Conservation (phyloP, 1,140 invertebrate species). For the Caenorhabditis latens region DNA sequence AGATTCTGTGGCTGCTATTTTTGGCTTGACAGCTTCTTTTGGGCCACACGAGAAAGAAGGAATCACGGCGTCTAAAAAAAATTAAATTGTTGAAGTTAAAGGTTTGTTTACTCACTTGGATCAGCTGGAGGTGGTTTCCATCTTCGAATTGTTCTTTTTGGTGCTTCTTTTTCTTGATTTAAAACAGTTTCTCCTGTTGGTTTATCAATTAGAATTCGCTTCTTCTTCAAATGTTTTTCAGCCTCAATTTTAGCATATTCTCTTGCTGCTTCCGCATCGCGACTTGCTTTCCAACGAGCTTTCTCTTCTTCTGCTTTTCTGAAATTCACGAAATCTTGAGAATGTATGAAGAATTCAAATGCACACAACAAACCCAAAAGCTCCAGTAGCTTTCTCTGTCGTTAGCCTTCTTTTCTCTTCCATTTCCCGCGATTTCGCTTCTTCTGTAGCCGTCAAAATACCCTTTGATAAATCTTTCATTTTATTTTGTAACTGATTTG, state of each 20-base stretch:
- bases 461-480: constrained; percentile 64
- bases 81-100: not conserved
- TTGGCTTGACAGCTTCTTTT: constrained; percentile 14
- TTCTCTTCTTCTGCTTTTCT: constrained; percentile 65
- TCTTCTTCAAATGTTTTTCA: constrained; percentile 58
- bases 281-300: constrained; percentile 59
- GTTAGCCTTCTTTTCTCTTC: constrained; percentile 62
- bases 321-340: not conserved
- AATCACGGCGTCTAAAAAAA: constrained; percentile 23
- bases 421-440: constrained; percentile 60
- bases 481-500: constrained; percentile 61
- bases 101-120: constrained; percentile 1
- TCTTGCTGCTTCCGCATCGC: constrained; percentile 57
- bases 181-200: constrained; percentile 35
- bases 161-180: constrained; percentile 54
- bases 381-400: constrained; percentile 61
- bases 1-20: not conserved
- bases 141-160: constrained; percentile 66
- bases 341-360: not conserved
- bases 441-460: constrained; percentile 57
- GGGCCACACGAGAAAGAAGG: constrained; percentile 42
- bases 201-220: constrained; percentile 54
- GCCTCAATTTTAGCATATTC: constrained; percentile 62
- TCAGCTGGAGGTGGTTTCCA: constrained; percentile 37
- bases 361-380: constrained; percentile 53